Conservation (phyloP, 2,888 invertebrate species). For the Gerosis bhagava region DNA sequence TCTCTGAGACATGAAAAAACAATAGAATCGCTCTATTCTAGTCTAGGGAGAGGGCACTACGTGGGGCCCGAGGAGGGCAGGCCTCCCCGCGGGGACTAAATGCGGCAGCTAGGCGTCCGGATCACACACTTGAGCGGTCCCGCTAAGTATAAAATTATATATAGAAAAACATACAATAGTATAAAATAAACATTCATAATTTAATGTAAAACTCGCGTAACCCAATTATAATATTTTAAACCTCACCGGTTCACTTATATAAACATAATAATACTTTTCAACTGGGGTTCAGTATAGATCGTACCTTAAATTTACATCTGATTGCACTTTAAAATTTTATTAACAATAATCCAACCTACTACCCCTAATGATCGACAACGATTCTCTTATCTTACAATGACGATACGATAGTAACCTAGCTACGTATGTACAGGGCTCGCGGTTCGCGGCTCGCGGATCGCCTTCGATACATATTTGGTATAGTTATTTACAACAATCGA, state of each 20-base stretch:
- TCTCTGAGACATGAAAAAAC: constrained; percentile 60
- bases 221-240: constrained; percentile 80
- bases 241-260: constrained; percentile 71
- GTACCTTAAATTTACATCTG: constrained; percentile 75
- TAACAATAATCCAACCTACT: constrained; percentile 70
- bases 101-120: constrained; percentile 27
- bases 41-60: constrained; percentile 5
- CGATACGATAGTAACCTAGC: constrained; percentile 49
- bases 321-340: constrained; percentile 76
- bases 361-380: constrained; percentile 53
- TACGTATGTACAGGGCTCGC: constrained; percentile 72
- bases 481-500: constrained; percentile 75
- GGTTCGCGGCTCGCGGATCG: constrained; percentile 47
- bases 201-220: constrained; percentile 75
- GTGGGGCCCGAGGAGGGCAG: constrained; percentile 6
- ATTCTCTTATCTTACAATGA: constrained; percentile 53
- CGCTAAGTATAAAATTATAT: constrained; percentile 61
- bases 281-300: constrained; percentile 70
- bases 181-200: constrained; percentile 78
- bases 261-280: constrained; percentile 82
- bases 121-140: constrained; percentile 66
- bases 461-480: constrained; percentile 75
- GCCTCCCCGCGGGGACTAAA: not conserved
- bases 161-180: constrained; percentile 71
- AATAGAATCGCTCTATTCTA: constrained; percentile 31